Percentiles rank a stretch among this genome's conserved stretches.
Conservation (phyloP, 1,140 invertebrate species). For the Gonatopus flavifemur region DNA sequence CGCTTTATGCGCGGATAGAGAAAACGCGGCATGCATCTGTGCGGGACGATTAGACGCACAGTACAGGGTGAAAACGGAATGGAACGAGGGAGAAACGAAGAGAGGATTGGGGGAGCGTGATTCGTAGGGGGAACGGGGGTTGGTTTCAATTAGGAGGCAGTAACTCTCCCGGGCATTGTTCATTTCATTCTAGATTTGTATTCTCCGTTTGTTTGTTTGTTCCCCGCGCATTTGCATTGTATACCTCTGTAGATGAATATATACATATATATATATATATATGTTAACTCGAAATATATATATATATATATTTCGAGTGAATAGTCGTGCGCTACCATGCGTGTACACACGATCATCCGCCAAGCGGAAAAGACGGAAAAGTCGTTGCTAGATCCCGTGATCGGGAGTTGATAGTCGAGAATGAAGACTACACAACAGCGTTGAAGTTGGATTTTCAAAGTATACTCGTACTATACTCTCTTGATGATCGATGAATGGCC, state of each 20-base stretch:
- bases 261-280: no score
- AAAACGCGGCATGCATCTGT: conserved; percentile 48
- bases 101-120: conserved; percentile 24
- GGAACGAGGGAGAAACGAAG: conserved; percentile 7
- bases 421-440: conserved; percentile 16
- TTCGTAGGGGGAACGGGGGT: conserved; percentile 34
- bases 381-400: background rate
- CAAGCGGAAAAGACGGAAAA: conserved; percentile 26
- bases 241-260: no score
- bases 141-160: conserved; percentile 56
- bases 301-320: no score
- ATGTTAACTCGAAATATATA: no score
- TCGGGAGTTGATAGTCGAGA: no score
- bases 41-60: conserved; percentile 50
- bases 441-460: conserved; percentile 10
- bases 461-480: conserved; percentile 1
- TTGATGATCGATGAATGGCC: no score
- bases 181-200: conserved; percentile 58
- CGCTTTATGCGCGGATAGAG: conserved; percentile 34
- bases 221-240: conserved; percentile 44
- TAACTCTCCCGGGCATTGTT: conserved; percentile 57
- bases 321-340: conserved; percentile 35
- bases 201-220: conserved; percentile 53
- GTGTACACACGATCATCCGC: conserved; percentile 29
- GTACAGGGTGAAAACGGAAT: conserved; percentile 22